Base-by-base conservation (phyloP, 1,140 invertebrate species). In the Prorops nasuta region DNA sequence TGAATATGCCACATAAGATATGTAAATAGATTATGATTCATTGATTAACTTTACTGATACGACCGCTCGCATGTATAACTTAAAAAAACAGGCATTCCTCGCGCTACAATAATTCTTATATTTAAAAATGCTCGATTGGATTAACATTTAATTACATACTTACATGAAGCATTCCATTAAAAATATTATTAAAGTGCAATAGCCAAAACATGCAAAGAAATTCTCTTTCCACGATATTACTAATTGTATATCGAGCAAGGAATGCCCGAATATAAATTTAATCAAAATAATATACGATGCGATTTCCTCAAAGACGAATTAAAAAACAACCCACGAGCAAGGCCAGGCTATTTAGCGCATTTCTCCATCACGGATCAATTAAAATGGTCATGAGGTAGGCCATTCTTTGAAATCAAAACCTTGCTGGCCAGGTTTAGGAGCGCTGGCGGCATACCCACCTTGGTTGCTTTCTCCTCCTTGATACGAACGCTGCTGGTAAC, bases 371-470 rank as follows among this genome's bases (percentile, higher is more conserved):
- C 63, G 66, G 63, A 54, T 76, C 44, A 76, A 75, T 77, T 78
- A 78, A 77, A 77, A 78, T 69, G 73, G 79, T 82, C 80, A 81
- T 79, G 80, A 81, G 67, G 79, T 76, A 69, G 78, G 79, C 80
- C 80, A 82, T 69, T 82, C 80, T 79, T 81, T 81, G 74, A 79
- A 81, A 74, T 82, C 80, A 77, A 80, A 82, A 64, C 74, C 74
- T 79, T 80, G 79, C 68, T 77, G 78, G 66, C 76, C 76, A 58
- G 78, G 77, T 72, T 78, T 76, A 69, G 78, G 76, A 53, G 76
- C 75, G 68, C 76, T 78, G 67, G 74, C 71, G 56, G 75, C 74
- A 74, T 82, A 82, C 78, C 80, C 80, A 78, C 79, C 80, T 79
- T 79, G 79, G 63, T 72, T 77, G 69, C 74, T 77, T 65, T 77